Percentiles rank a stretch among this genome's conserved stretches.
Conservation (phyloP, 2,113 vertebrate species). For the Mus musculus region DNA sequence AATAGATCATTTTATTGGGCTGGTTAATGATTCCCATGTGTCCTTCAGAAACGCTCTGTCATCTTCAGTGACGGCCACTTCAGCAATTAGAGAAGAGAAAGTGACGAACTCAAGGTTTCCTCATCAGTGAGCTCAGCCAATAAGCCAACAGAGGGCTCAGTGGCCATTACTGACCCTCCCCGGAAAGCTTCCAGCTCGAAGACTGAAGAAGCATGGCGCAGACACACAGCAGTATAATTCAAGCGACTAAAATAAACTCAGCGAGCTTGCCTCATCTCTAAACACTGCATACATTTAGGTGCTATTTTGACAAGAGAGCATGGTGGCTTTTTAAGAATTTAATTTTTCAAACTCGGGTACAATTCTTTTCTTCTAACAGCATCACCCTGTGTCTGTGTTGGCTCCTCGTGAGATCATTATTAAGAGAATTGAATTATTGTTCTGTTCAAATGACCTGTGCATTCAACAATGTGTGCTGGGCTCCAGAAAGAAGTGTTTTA, state of each 20-base stretch:
- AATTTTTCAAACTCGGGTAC: conserved; percentile 69
- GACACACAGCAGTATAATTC: conserved; percentile 62
- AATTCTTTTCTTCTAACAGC: conserved; percentile 64
- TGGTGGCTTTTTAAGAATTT: conserved; percentile 71
- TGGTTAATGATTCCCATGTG: conserved; percentile 62
- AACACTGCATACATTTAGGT: conserved; percentile 73
- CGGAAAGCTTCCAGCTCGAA: conserved; percentile 47
- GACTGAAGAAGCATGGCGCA: conserved; percentile 44
- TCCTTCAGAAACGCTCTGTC: conserved; percentile 60
- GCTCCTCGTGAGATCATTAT: conserved; percentile 70
- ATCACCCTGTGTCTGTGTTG: conserved; percentile 61
- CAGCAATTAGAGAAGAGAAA: conserved; percentile 57
- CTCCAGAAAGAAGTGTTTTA: conserved; percentile 76
- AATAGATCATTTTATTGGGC: conserved; percentile 75
- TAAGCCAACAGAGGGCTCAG: conserved; percentile 51
- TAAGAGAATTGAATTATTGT: conserved; percentile 74
- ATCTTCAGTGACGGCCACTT: conserved; percentile 51
- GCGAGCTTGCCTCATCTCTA: conserved; percentile 69
- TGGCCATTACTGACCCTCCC: conserved; percentile 54
- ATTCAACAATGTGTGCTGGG: conserved; percentile 65
- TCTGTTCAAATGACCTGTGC: conserved; percentile 66
- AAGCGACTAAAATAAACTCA: conserved; percentile 73
- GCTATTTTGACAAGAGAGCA: conserved; percentile 79
- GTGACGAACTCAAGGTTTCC: conserved; percentile 65
- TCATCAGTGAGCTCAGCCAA: conserved; percentile 58